phyloP scores from a whole-genome alignment of 2,797 vertebrate species.

The Sebastes goodei region DNA sequence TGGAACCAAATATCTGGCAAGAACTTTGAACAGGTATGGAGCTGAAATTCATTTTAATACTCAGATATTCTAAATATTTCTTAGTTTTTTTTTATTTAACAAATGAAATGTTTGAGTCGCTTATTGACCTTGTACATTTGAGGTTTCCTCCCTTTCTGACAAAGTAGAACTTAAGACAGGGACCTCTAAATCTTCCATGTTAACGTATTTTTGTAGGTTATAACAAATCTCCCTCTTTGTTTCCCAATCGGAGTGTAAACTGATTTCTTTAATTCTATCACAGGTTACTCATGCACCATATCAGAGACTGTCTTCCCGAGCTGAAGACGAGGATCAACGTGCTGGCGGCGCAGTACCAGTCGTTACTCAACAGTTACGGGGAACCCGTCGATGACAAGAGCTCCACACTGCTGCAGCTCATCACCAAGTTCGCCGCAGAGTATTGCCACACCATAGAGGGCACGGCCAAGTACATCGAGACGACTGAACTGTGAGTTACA shows the following conservation, averaged over 20 bases:
- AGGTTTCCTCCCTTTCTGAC: background rate
- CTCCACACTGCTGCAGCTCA: constrained; percentile 95
- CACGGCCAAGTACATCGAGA: constrained; percentile 98
- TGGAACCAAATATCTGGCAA: constrained; percentile 95
- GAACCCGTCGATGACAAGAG: constrained; percentile 96
- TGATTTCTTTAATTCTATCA: background rate
- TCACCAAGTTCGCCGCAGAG: constrained; percentile 98
- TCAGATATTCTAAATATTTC: background rate
- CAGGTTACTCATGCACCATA: constrained; percentile 98
- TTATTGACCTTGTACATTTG: background rate
- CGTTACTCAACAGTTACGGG: constrained; percentile 93
- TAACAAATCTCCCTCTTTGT: background rate
- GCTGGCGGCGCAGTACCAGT: constrained; percentile 95
- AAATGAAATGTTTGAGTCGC: background rate
- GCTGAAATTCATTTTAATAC: background rate
- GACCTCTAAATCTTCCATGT: background rate
- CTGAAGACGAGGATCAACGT: constrained; percentile 98
- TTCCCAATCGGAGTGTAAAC: background rate
- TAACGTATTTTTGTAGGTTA: background rate
- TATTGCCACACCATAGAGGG: constrained; percentile 99
- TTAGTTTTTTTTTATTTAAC: background rate
- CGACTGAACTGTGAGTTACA: constrained; percentile 93
- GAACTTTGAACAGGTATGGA: constrained; percentile 93
- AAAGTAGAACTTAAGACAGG: background rate
- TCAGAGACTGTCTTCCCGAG: constrained; percentile 96